These are phyloP conservation scores for Solenopsis fugax DNA, from an alignment of 1,140 invertebrate genomes.

Conservation along the genomic window DNA sequence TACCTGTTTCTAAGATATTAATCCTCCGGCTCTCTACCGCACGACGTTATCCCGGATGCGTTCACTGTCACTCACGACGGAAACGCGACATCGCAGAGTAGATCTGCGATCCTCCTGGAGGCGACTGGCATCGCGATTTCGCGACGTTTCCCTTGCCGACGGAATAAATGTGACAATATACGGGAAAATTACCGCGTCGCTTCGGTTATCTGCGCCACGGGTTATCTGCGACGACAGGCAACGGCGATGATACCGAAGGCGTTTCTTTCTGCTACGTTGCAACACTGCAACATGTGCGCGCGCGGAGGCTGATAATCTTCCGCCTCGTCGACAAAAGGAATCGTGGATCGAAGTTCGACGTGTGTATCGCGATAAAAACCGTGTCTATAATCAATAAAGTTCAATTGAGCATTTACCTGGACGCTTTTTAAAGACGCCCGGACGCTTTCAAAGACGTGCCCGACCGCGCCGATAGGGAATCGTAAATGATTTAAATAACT, in stretches of 20 bases:
- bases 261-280: not conserved
- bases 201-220: conserved; percentile 30
- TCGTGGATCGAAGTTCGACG: conserved; percentile 36
- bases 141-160: not conserved
- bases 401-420: conserved; percentile 37
- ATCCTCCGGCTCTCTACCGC: not conserved
- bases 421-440: conserved; percentile 6
- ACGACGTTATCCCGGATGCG: not conserved
- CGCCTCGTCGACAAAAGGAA: conserved; percentile 34
- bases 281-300: conserved; percentile 33
- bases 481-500: not conserved
- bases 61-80: not conserved
- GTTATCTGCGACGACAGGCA: conserved; percentile 15
- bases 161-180: not conserved
- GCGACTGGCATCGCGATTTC: not conserved
- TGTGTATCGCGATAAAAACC: conserved; percentile 23
- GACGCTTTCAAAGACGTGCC: conserved; percentile 9
- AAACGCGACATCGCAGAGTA: not conserved
- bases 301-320: conserved; percentile 50
- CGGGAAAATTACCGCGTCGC: conserved; percentile 7
- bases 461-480: not conserved
- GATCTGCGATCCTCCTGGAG: not conserved
- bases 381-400: conserved; percentile 52
- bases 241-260: conserved; percentile 12
- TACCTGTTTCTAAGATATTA: conserved; percentile 23